A percentile compares a stretch with the other conserved stretches of the same genome.
Conservation (phyloP, 2,113 vertebrate species). For the Perca fluviatilis region DNA sequence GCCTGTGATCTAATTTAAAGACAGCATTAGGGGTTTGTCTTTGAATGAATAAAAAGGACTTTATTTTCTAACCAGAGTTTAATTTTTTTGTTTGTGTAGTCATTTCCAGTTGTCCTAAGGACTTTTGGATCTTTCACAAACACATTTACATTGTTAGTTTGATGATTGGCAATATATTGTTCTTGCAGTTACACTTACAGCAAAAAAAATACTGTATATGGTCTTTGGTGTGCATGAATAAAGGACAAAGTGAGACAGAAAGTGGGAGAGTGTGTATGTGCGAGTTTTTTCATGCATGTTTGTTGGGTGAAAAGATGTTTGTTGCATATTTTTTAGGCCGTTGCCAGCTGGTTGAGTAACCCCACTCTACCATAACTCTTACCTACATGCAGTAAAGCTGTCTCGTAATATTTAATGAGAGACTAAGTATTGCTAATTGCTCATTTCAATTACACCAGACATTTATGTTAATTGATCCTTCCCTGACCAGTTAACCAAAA, state of each 20-base stretch:
- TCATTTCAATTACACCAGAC: conserved; percentile 35
- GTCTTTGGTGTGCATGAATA: neutral
- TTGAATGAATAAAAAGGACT: conserved; percentile 14
- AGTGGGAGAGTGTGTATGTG: neutral
- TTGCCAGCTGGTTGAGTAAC: conserved; percentile 23
- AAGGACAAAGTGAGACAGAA: conserved; percentile 10
- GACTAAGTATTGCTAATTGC: conserved; percentile 27
- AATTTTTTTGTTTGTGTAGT: conserved; percentile 38
- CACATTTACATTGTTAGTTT: conserved; percentile 30
- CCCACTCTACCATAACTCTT: conserved; percentile 25
- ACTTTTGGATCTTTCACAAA: conserved; percentile 34
- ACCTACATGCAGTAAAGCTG: conserved; percentile 52
- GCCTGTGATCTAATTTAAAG: conserved; percentile 43
- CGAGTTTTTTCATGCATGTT: neutral
- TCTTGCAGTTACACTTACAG: conserved; percentile 8
- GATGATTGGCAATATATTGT: conserved; percentile 43
- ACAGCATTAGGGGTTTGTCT: conserved; percentile 34
- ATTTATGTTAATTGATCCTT: conserved; percentile 44
- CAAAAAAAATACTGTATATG: neutral
- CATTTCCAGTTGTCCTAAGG: conserved; percentile 20
- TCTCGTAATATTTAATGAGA: conserved; percentile 53
- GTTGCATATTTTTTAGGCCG: conserved; percentile 39
- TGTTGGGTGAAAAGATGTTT: conserved; percentile 28
- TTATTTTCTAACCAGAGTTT: conserved; percentile 30
- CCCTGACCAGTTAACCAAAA: conserved; percentile 48